Conservation (phyloP, 2,888 invertebrate species). For the Clepsis dumicolana region DNA sequence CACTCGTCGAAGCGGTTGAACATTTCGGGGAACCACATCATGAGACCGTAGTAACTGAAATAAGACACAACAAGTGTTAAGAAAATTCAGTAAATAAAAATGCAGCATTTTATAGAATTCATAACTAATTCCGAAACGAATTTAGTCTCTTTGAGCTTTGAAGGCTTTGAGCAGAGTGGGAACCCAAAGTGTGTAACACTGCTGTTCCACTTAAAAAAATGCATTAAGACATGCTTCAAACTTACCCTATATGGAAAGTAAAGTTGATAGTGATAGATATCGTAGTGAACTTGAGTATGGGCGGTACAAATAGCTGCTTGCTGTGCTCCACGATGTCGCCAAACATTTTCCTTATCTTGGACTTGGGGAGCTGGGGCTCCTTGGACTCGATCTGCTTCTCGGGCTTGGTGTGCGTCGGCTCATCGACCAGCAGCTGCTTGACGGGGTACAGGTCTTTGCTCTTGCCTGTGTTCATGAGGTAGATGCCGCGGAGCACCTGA, state of each 20-base stretch:
- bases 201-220: not conserved
- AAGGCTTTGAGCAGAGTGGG: not conserved
- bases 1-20: slow-evolving; percentile 96
- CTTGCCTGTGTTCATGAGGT: slow-evolving; percentile 92
- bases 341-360: slow-evolving; percentile 90
- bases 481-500: slow-evolving; percentile 93
- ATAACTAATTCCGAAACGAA: too few species aligned
- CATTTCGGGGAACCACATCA: slow-evolving; percentile 99
- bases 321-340: slow-evolving; percentile 93
- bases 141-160: too few species aligned
- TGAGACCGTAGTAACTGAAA: slow-evolving; percentile 94
- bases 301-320: slow-evolving; percentile 92
- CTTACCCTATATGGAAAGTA: slow-evolving; percentile 96
- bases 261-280: slow-evolving; percentile 96
- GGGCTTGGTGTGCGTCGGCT: slow-evolving; percentile 74
- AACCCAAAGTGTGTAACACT: not conserved
- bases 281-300: slow-evolving; percentile 93
- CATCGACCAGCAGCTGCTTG: slow-evolving; percentile 88
- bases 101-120: too few species aligned
- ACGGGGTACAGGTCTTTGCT: slow-evolving; percentile 92
- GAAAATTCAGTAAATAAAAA: not conserved
- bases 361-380: slow-evolving; percentile 76
- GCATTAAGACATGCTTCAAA: slow-evolving; percentile 43
- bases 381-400: slow-evolving; percentile 88
- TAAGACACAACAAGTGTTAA: not conserved